Evolutionary conservation across 1,140 invertebrate species (phyloP).

Genomic region (Nephila pilipes): DNA sequence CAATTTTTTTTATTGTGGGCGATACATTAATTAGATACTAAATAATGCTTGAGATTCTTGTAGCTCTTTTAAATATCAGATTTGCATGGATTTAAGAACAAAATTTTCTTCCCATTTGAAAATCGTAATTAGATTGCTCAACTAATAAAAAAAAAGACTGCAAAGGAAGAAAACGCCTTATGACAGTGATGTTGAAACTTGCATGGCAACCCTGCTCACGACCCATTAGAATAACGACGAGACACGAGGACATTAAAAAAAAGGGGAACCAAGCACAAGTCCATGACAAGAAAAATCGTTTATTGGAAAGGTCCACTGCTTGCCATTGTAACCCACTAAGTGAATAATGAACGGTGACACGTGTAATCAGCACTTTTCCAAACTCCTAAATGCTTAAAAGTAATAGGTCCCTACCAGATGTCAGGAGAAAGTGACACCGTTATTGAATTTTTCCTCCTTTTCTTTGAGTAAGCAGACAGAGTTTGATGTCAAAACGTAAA

Average conservation of each 20-base stretch:
- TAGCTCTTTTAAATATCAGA: not conserved
- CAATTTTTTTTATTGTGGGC: too few species aligned
- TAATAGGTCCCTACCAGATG: slow-evolving; percentile 61
- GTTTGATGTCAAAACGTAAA: slow-evolving; percentile 15
- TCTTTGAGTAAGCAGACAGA: not conserved
- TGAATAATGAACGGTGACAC: slow-evolving; percentile 73
- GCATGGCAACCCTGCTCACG: not conserved
- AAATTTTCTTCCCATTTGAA: not conserved
- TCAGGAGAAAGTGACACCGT: slow-evolving; percentile 45
- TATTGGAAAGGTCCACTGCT: slow-evolving; percentile 69
- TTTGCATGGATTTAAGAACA: not conserved
- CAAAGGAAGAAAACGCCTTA: not conserved
- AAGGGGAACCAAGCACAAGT: slow-evolving; percentile 40
- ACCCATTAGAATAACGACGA: slow-evolving; percentile 65
- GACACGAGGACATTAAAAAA: slow-evolving; percentile 1
- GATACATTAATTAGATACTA: not conserved
- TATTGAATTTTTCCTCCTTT: slow-evolving; percentile 65
- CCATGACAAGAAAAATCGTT: slow-evolving; percentile 69
- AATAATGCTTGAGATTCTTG: not conserved
- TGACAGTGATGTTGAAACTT: slow-evolving; percentile 17
- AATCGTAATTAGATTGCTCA: not conserved
- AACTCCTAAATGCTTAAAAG: slow-evolving; percentile 71
- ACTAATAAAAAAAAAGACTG: not conserved
- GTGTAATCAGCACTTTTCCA: slow-evolving; percentile 68
- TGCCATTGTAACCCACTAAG: slow-evolving; percentile 64